Conservation (phyloP, 2,797 vertebrate species). For the Phalloptychus januarius region DNA sequence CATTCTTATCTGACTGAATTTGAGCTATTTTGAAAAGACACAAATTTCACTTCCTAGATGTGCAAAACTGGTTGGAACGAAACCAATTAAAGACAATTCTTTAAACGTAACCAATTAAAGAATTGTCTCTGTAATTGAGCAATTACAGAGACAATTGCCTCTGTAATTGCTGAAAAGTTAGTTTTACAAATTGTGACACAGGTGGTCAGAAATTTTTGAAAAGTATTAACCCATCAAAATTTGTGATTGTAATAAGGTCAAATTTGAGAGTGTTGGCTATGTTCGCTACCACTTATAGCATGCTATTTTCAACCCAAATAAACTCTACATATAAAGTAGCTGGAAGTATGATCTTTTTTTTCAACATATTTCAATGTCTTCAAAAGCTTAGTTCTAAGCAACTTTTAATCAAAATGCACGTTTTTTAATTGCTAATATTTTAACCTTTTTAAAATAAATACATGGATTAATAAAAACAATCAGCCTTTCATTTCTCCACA, state of each 20-base stretch:
- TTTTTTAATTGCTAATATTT: constrained; percentile 8
- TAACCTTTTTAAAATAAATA: constrained; percentile 65
- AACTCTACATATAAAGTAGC: background rate
- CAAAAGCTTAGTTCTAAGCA: background rate
- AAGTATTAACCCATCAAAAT: background rate
- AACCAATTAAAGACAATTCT: background rate
- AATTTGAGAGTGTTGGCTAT: background rate
- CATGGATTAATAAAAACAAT: constrained; percentile 84
- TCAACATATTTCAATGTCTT: background rate
- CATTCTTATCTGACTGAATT: background rate
- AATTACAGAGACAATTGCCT: no score
- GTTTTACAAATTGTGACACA: background rate
- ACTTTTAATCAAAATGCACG: background rate
- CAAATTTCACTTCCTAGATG: background rate
- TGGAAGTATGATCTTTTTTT: background rate
- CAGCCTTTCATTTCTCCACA: constrained; percentile 67
- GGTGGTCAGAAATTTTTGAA: background rate
- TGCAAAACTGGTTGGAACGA: background rate
- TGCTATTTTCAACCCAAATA: background rate
- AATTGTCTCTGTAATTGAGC: background rate
- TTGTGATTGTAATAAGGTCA: background rate
- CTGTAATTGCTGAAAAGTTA: background rate
- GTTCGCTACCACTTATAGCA: background rate
- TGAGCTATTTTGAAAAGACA: background rate
- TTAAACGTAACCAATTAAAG: background rate